Evolutionary conservation across 2,888 invertebrate species (phyloP), one percentile per base, ranked within the genome.

Genomic region (Margaritifera margaritifera): DNA sequence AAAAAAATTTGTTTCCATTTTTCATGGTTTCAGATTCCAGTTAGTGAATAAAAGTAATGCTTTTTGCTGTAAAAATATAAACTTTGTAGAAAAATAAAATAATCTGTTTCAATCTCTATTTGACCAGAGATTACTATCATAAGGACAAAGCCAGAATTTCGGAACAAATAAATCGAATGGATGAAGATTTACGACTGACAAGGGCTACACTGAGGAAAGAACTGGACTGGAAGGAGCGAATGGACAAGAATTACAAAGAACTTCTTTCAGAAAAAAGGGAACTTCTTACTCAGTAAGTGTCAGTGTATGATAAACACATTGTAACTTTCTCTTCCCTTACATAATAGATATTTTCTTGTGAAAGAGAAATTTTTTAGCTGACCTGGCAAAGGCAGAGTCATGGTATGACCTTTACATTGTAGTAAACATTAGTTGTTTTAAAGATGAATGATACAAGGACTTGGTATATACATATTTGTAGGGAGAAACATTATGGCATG

Each of bases 201-300:
- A 69, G 83, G 52, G 80, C 84, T 0, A 82, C 83, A 0, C 74
- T 87, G 1, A 69, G 77, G 52, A 85, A 85, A 58, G 86, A 87
- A 62, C 68, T 82, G 51, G 86, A 87, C 52, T 87, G 86, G 86
- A 83, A 84, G 64, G 82, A 84, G 27, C 83, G 83, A 65, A 84
- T 86, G 82, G 87, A 87, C 64, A 71, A 71, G 53, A 86, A 82
- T 63, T 84, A 87, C 72, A 85, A 85, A 69, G 72, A 78, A 27
- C 65, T 87, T 27, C 59, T 85, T 55, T 58, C 68, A n/a, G 87
- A 87, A 68, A 87, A 87, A 68, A 69, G 88, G 6, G 84, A 87
- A n/a, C 79, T 87, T 20, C 74, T 88, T 19, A 75, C 85, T 64
- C 84, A 87, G 88, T 88, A 81, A 84, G 86, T 83, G 18, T 5